phyloP scores from a whole-genome alignment of 2,888 invertebrate species.

The Brachyopa scutellaris region DNA sequence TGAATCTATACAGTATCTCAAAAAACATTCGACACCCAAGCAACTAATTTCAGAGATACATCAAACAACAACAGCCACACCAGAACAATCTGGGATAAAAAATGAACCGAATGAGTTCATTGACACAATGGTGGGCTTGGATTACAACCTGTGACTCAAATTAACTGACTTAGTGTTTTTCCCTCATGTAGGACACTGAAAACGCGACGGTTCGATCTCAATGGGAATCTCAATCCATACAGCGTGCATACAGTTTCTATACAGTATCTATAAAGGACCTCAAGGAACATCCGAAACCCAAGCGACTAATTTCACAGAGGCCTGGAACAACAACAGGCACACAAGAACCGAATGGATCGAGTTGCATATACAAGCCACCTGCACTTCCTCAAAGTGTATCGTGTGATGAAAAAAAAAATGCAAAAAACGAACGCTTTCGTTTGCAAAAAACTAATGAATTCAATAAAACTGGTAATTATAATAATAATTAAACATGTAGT shows the following conservation, averaged over 20 bases:
- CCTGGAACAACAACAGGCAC: not conserved
- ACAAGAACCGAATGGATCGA: constrained; percentile 8
- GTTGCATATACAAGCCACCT: constrained; percentile 10
- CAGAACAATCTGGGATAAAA: constrained; percentile 1
- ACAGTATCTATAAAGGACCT: too few relatives aligned
- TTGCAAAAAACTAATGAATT: constrained; percentile 76
- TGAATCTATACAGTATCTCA: constrained; percentile 78
- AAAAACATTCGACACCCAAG: constrained; percentile 78
- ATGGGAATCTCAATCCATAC: constrained; percentile 80
- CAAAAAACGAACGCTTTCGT: too few relatives aligned
- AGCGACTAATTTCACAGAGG: constrained; percentile 23
- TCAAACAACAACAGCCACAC: not conserved
- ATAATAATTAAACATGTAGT: constrained; percentile 23
- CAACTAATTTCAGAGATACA: not conserved
- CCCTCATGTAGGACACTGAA: constrained; percentile 80
- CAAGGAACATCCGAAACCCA: constrained; percentile 78
- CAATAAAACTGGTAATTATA: constrained; percentile 74
- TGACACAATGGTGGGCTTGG: constrained; percentile 79
- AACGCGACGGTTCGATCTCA: constrained; percentile 80
- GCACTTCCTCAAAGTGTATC: constrained; percentile 6
- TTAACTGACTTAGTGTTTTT: not conserved
- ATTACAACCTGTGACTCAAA: not conserved
- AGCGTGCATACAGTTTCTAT: too few relatives aligned
- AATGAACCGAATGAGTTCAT: constrained; percentile 76
- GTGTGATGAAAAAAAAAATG: constrained; percentile 75